Base-by-base conservation (phyloP, 2,797 vertebrate genomes). In the Astyanax mexicanus region DNA sequence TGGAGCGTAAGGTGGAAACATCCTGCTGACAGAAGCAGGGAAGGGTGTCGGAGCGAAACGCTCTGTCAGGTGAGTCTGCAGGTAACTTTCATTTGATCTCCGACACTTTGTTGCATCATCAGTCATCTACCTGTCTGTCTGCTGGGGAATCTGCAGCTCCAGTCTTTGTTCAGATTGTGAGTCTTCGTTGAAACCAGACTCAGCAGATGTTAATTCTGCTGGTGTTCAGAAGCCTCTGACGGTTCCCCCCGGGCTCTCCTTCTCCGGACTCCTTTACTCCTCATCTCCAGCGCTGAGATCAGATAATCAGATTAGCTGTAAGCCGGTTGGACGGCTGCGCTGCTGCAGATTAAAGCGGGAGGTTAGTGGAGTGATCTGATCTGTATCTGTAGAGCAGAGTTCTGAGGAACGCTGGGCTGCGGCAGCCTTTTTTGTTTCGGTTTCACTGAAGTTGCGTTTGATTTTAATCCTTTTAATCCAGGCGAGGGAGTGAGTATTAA, bases 1-100 rank as follows among this genome's bases (percentile, higher is more conserved):
- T n/a, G n/a, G n/a, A n/a, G n/a, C n/a, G 3, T 8, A 4, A 11
- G 4, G 19, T 11, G 49, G 9, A 1, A 10, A 1, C 52, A 23
- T 23, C 84, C 82, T 89, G 88, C 88, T 87, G 89, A 89, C 85
- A 86, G 82, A 86, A 84, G 85, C 83, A 69, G 57, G 80, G 42
- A 64, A 38, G 13, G 23, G 23, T n/a, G 23, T 60, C 55, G 66
- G 37, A 77, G 51, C 7, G 51, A n/a, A 25, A 49, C 3, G 44
- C 17, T 37, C 21, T 13, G 55, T 44, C 58, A 52, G 58, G 45
- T 37, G 27, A 21, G 15, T 52, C 21, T 49, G 23, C 9, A 4
- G 9, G 1, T 23, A 52, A 52, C 3, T 8, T 23, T 23, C 21
- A 6, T 70, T 88, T 85, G 81, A 89, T 88, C 81, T 84, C 42